phyloP scores from a whole-genome alignment of 1,140 invertebrate genomes.

The Zeugodacus cucurbitae region DNA sequence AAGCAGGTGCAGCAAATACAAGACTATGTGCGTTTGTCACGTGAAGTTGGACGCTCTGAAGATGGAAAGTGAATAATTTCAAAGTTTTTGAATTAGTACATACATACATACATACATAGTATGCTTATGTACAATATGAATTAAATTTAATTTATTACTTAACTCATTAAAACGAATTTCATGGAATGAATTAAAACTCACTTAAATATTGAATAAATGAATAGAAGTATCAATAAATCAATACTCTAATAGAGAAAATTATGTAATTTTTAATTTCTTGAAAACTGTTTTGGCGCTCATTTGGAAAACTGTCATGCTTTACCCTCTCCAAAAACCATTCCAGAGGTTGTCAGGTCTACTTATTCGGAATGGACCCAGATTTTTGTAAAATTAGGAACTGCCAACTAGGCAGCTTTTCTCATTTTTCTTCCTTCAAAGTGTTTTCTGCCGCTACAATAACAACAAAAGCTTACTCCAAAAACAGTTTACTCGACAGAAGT shows the following conservation, averaged over 20 bases:
- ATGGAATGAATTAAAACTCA: background rate
- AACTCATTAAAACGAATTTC: background rate
- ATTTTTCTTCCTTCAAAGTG: no score
- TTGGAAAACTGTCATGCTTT: no score
- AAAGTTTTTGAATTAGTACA: background rate
- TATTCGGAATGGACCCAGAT: no score
- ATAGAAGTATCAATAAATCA: background rate
- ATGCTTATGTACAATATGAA: background rate
- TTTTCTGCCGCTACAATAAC: background rate
- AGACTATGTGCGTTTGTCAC: conserved; percentile 43
- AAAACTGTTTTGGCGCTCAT: no score
- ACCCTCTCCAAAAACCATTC: no score
- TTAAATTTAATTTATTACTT: background rate
- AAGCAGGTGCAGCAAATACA: conserved; percentile 41
- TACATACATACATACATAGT: background rate
- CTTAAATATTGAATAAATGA: background rate
- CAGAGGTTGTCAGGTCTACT: no score
- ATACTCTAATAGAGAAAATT: background rate
- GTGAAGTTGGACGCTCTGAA: background rate
- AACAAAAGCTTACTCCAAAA: background rate
- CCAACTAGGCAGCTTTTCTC: no score
- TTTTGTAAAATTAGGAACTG: no score
- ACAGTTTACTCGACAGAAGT: no score
- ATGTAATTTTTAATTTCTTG: no score
- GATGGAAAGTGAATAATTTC: background rate